Base-by-base conservation (phyloP, 2,888 invertebrate genomes). In the Nymphalis polychloros region DNA sequence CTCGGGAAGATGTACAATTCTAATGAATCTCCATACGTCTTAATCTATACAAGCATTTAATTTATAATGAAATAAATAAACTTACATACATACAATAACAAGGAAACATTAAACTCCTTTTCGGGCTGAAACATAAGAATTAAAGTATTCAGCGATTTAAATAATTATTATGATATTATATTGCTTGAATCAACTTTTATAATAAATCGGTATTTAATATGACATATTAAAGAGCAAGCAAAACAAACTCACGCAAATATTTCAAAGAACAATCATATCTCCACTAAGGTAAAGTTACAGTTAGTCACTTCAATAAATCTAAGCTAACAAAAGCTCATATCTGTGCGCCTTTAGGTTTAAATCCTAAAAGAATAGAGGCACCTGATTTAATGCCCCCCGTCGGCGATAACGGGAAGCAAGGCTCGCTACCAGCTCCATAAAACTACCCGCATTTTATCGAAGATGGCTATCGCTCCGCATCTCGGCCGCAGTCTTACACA, bases 401-500 rank as follows among this genome's bases (percentile, higher is more conserved):
- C 60, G 64, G 64, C 86, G 91, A 91, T 91, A 91, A 89, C 88
- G 86, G 85, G 81, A 85, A 86, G 84, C 88, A 84, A 83, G 61
- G 55, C 61, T 67, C 48, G 48, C 61, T 67, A 67, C 66, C 66
- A 35, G 57, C 57, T 67, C 83, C 83, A 89, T 90, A 89, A 90
- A 89, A 87, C 86, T 86, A 87, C 84, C 86, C 84, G 81, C 84
- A 79, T 83, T 84, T 86, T 85, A 87, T 88, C 88, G 84, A 75
- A 77, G 78, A 78, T 84, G 76, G 80, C 81, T 83, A 88, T 89
- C 87, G 80, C 79, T 85, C 87, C 86, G 85, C 85, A 87, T 88
- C 88, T 84, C 80, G 77, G 81, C 84, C 84, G 79, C 81, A 85
- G 81, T 85, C 82, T 80, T 78, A 81, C 81, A 78, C 81, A 80